Conservation (phyloP, 2,888 invertebrate genomes). For the Listrodromus nycthemerus region DNA sequence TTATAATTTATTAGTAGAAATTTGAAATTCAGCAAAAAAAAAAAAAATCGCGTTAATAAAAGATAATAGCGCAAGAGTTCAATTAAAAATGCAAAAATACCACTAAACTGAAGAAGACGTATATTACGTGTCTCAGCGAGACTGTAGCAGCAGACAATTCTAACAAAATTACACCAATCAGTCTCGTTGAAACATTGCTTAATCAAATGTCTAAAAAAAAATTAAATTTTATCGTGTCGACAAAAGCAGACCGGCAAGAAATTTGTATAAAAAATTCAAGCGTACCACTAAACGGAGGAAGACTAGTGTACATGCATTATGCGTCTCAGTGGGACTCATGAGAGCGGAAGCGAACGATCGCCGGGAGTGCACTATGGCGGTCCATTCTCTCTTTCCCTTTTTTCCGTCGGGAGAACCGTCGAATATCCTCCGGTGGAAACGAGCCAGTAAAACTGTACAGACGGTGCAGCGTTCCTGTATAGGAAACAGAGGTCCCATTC, state of each 20-base stretch:
- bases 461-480: not conserved
- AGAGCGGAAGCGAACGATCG: slow-evolving; percentile 29
- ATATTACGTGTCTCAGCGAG: no score
- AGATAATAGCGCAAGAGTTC: no score
- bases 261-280: not conserved
- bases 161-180: not conserved
- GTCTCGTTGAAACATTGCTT: not conserved
- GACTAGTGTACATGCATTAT: slow-evolving; percentile 13
- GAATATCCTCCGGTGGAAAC: slow-evolving; percentile 36
- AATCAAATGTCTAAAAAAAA: not conserved
- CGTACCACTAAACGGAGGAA: not conserved
- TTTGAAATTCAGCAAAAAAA: no score
- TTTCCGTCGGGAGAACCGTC: not conserved
- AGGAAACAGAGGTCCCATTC: slow-evolving; percentile 42
- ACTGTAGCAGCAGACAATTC: no score
- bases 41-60: no score
- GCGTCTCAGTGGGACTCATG: slow-evolving; percentile 19
- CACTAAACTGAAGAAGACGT: no score
- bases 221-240: not conserved
- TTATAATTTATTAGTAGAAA: no score
- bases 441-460: slow-evolving; percentile 18
- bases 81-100: no score
- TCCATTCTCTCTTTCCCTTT: not conserved
- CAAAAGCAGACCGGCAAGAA: not conserved
- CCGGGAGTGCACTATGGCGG: slow-evolving; percentile 31